These are phyloP conservation scores for Porphyrio hochstetteri DNA, from an alignment of 2,113 vertebrate species.

Conservation along the genomic window DNA sequence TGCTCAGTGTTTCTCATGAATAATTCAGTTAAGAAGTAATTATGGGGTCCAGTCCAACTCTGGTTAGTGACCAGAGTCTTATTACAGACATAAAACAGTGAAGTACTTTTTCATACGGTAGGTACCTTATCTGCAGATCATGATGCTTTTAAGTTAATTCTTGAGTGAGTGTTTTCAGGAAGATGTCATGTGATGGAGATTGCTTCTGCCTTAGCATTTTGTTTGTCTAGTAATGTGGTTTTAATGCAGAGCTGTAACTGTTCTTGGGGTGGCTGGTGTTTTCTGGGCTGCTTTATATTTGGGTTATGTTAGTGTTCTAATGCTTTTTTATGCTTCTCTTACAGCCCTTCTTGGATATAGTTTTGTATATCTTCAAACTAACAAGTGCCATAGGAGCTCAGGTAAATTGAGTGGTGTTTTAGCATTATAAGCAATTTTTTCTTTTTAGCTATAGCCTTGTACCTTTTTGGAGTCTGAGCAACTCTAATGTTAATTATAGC, in stretches of 20 bases:
- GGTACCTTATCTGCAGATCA: not conserved
- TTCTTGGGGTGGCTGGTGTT: not conserved
- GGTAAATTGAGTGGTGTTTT: slow-evolving; percentile 72
- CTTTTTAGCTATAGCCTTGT: not conserved
- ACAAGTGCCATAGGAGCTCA: slow-evolving; percentile 94
- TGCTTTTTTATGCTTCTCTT: slow-evolving; percentile 29
- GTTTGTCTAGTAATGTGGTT: not conserved
- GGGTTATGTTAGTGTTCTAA: not conserved
- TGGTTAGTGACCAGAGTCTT: not conserved
- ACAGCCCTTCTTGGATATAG: slow-evolving; percentile 95
- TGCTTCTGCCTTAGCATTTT: not conserved
- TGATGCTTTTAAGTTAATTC: not conserved
- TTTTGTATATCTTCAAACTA: slow-evolving; percentile 96
- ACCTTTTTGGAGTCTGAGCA: not conserved
- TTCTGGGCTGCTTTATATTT: not conserved
- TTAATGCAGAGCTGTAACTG: not conserved
- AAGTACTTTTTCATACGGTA: not conserved
- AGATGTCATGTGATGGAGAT: not conserved
- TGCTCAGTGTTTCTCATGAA: not conserved
- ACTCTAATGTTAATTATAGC: not conserved
- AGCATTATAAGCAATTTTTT: not conserved
- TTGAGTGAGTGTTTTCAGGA: not conserved
- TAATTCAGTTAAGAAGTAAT: not conserved
- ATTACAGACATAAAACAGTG: not conserved
- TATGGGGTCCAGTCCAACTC: not conserved